Evolutionary conservation across 2,888 invertebrate species (phyloP).

Genomic region (Chrysodeixis includens): DNA sequence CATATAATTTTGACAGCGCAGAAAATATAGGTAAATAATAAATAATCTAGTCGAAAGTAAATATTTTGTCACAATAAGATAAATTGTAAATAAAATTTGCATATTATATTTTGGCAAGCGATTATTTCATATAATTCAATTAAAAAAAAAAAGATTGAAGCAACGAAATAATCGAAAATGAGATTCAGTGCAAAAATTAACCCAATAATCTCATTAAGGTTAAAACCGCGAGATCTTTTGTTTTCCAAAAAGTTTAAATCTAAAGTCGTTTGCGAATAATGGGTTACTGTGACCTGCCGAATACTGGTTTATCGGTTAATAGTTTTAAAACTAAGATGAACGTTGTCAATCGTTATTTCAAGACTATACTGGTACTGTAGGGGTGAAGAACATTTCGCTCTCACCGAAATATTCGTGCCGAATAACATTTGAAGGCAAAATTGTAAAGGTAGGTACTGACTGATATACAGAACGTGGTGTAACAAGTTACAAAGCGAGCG

Average conservation of each 20-base stretch:
- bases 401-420: neutral
- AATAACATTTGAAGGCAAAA: too few relatives aligned
- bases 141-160: neutral
- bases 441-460: too few relatives aligned
- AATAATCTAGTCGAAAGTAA: neutral
- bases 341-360: neutral
- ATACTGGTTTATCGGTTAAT: neutral
- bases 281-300: neutral
- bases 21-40: neutral
- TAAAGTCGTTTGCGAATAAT: neutral
- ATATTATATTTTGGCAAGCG: neutral
- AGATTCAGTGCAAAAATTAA: neutral
- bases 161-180: neutral
- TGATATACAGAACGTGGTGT: too few relatives aligned
- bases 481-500: too few relatives aligned
- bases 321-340: too few relatives aligned
- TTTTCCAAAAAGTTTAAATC: neutral
- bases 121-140: neutral
- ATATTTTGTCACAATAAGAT: neutral
- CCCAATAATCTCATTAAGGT: slow-evolving; percentile 19
- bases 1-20: neutral
- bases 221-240: neutral
- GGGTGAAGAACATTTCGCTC: neutral
- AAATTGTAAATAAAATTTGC: neutral
- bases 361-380: neutral